phyloP scores from a whole-genome alignment of 2,888 invertebrate species.

The Biston stratarius region DNA sequence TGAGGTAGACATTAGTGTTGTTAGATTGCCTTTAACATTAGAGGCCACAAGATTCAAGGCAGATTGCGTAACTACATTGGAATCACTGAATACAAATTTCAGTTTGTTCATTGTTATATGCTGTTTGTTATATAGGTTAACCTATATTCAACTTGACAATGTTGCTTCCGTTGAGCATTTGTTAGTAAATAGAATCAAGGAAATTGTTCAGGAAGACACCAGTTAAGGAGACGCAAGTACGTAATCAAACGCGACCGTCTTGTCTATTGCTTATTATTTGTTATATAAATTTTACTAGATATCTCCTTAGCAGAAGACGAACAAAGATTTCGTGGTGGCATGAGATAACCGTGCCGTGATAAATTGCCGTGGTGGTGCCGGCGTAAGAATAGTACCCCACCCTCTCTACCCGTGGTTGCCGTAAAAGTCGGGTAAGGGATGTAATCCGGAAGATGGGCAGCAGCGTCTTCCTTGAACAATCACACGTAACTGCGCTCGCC shows the following conservation, averaged over 20 bases:
- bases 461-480: too few species aligned
- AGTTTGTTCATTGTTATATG: slow-evolving; percentile 33
- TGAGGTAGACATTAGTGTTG: not conserved
- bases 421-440: too few species aligned
- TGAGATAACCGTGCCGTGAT: too few species aligned
- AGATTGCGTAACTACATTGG: slow-evolving; percentile 25
- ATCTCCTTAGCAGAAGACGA: too few species aligned
- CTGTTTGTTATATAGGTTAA: slow-evolving; percentile 5
- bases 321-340: too few species aligned
- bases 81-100: slow-evolving; percentile 36
- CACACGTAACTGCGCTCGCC: too few species aligned
- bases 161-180: slow-evolving; percentile 11
- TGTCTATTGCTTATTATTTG: not conserved
- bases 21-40: slow-evolving; percentile 8
- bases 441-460: too few species aligned
- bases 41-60: slow-evolving; percentile 35
- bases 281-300: too few species aligned
- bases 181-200: not conserved
- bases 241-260: not conserved
- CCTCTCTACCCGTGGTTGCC: too few species aligned
- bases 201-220: not conserved
- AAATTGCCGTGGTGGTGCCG: too few species aligned
- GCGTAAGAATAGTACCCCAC: too few species aligned
- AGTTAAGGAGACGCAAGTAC: too few species aligned
- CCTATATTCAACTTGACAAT: slow-evolving; percentile 15